A percentile compares a stretch with the other conserved stretches of the same genome.
Evolutionary conservation across 1,140 invertebrate species (phyloP).

Genomic region (Colletes gigas): DNA sequence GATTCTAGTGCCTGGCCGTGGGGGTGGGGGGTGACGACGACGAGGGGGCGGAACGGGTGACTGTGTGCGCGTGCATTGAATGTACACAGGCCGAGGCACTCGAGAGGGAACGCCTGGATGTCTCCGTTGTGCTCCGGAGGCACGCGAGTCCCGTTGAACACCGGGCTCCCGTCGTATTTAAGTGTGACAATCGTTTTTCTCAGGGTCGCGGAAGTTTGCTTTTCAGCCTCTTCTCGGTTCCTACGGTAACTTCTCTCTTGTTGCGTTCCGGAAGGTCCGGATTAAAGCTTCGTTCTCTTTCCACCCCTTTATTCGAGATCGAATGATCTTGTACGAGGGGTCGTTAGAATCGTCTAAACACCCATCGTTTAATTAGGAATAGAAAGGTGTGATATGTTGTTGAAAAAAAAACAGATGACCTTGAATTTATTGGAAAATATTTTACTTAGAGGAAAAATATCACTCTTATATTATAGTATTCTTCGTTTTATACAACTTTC

Average conservation of each 20-base stretch:
- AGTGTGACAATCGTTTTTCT: constrained; percentile 38
- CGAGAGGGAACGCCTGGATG: constrained; percentile 23
- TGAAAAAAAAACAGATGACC: too few relatives aligned
- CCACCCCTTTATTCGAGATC: too few relatives aligned
- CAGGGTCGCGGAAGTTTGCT: constrained; percentile 21
- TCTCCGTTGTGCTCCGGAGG: constrained; percentile 2
- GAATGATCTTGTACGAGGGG: too few relatives aligned
- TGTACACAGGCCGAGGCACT: constrained; percentile 35
- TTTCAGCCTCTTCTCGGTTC: background rate
- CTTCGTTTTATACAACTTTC: too few relatives aligned
- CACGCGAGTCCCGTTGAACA: background rate
- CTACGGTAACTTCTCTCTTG: background rate
- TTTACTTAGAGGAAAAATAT: too few relatives aligned
- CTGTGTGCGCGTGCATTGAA: constrained; percentile 44
- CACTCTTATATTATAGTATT: too few relatives aligned
- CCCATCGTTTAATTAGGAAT: too few relatives aligned
- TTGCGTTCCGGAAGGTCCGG: background rate
- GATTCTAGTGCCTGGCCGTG: constrained; percentile 68
- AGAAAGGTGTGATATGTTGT: too few relatives aligned
- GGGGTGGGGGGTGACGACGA: background rate
- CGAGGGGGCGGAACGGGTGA: constrained; percentile 41
- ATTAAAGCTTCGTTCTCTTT: background rate
- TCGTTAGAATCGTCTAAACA: too few relatives aligned
- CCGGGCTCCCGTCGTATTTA: background rate
- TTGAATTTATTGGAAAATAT: too few relatives aligned